These are phyloP conservation scores for Esox masquinongy DNA, from an alignment of 2,797 vertebrate genomes.

Conservation along the genomic window DNA sequence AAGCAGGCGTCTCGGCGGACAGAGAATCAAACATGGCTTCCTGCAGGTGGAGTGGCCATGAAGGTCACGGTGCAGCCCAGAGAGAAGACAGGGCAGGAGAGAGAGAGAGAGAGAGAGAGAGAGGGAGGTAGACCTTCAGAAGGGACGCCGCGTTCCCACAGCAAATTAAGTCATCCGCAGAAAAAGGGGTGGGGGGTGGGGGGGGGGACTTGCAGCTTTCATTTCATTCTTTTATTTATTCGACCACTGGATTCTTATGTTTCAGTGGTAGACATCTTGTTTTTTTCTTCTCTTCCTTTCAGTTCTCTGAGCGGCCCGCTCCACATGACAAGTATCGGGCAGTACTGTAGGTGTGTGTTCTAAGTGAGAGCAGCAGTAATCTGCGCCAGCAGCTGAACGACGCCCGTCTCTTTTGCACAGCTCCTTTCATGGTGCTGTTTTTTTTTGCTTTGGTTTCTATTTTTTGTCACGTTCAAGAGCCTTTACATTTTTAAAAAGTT, in stretches of 20 bases:
- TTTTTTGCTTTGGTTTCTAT: constrained; percentile 30
- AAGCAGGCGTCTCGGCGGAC: constrained; percentile 77
- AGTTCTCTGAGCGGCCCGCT: neutral
- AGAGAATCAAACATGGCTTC: constrained; percentile 88
- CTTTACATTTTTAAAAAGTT: neutral
- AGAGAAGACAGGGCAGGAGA: constrained; percentile 47
- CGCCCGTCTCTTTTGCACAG: neutral
- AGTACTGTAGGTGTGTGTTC: neutral
- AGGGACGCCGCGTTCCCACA: constrained; percentile 70
- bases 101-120: constrained; percentile 40
- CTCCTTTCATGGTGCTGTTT: constrained; percentile 8
- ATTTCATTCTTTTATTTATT: constrained; percentile 56
- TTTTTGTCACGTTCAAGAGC: constrained; percentile 5
- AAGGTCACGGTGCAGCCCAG: constrained; percentile 80
- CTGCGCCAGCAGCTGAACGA: neutral
- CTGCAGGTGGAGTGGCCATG: constrained; percentile 84
- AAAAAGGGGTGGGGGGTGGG: constrained; percentile 57
- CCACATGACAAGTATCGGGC: neutral
- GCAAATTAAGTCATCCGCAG: constrained; percentile 86
- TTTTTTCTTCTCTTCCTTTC: neutral
- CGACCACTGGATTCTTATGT: constrained; percentile 24
- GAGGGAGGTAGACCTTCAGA: constrained; percentile 62
- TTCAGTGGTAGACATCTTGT: constrained; percentile 8
- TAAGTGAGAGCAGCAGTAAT: constrained; percentile 1
- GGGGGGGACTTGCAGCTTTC: constrained; percentile 44